Base-by-base conservation (phyloP, 2,797 vertebrate species). In the Anisognathus igniventris region DNA sequence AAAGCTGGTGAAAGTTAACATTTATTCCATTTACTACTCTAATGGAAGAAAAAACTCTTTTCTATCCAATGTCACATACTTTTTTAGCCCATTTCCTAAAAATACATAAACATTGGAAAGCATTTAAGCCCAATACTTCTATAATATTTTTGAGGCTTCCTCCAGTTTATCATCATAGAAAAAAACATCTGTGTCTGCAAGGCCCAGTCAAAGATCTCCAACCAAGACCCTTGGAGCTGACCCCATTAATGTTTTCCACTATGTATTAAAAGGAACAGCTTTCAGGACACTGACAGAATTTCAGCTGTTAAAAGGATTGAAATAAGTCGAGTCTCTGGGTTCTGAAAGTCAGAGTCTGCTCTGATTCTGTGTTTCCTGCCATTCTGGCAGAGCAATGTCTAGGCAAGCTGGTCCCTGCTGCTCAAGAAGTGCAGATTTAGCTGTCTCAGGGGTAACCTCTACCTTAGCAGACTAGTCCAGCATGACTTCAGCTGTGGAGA, bases 141-240 rank as follows among this genome's bases (percentile, higher is more conserved):
- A 5, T 5, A 86, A 50, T 30, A 53, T n/a, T 86, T 86, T 67
- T 87, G 48, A 70, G 18, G 37, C 77, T 40, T 88, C 11, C 28
- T 51, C 4, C 20, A 71, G 16, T 77, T 90, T 24, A 30, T 54
- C 37, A 71, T 56, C 3, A 48, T 2, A 37, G 47, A 12, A 44
- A 81, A 61, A 47, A 53, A 40, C 0, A 1, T 22, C 19, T 62
- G 1, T 20, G 10, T 50, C 19, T 23, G 2, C 5, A 2, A 14
- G 24, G 9, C 14, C 7, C 20, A 24, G 74, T 54, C 11, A 76
- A 58, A 88, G 3, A 17, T 57, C 25, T 57, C 9, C n/a, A 33
- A 75, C 17, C 22, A 72, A 50, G 45, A 56, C 14, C 3, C 16
- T 64, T 2, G 4, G 33, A 80, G 31, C 1, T 4, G 6, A 23